A percentile compares a stretch with the other conserved stretches of the same genome.
Evolutionary conservation across 2,888 invertebrate species (phyloP).

Genomic region (Carpatolechia fugitivella): DNA sequence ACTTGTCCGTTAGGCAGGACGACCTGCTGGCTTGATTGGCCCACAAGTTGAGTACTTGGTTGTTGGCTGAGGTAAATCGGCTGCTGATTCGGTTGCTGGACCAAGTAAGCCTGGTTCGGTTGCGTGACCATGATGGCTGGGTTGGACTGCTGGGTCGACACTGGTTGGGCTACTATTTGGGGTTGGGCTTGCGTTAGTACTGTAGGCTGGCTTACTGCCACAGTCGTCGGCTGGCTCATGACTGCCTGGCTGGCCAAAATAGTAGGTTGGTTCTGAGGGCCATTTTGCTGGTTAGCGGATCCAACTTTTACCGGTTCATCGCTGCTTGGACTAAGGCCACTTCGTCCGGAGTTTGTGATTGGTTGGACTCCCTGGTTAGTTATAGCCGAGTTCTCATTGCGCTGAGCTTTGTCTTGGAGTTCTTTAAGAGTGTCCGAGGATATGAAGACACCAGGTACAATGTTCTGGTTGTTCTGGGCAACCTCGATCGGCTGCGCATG

Average conservation of each 20-base stretch:
- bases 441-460: constrained; percentile 45
- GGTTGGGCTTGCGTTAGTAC: constrained; percentile 20
- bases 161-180: constrained; percentile 16
- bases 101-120: not conserved
- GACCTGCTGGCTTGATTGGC: not conserved
- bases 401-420: constrained; percentile 33
- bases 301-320: not conserved
- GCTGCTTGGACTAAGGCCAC: not conserved
- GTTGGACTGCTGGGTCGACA: not conserved
- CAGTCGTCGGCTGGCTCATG: constrained; percentile 6
- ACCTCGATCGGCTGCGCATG: constrained; percentile 1
- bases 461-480: constrained; percentile 5
- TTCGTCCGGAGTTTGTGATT: not conserved
- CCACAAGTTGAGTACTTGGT: constrained; percentile 4
- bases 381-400: constrained; percentile 12
- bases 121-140: not conserved
- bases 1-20: constrained; percentile 20
- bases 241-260: not conserved
- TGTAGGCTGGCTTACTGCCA: constrained; percentile 8
- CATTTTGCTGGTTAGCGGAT: not conserved
- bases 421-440: constrained; percentile 41
- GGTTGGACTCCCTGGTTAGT: constrained; percentile 1
- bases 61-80: constrained; percentile 12
- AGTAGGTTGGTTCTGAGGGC: not conserved
- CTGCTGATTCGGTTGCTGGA: constrained; percentile 13